Conservation (phyloP, 2,888 invertebrate genomes). For the Mycalesis mineus region DNA sequence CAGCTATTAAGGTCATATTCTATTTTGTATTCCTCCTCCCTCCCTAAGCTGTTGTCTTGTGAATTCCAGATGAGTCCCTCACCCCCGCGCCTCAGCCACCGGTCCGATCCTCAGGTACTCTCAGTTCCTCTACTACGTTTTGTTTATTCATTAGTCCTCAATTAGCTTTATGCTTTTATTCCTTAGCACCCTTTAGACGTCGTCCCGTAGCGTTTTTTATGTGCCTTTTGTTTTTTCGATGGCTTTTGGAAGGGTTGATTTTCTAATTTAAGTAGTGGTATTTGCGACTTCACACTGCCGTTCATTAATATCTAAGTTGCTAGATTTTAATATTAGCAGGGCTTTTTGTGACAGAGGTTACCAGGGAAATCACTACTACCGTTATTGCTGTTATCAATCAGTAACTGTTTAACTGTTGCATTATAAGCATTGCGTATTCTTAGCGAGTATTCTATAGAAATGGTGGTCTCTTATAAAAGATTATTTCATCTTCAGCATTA, state of each 20-base stretch:
- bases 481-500: too few species aligned
- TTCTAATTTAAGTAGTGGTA: neutral
- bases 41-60: conserved; percentile 73
- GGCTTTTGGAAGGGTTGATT: neutral
- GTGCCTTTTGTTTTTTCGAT: neutral
- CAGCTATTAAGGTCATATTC: conserved; percentile 33
- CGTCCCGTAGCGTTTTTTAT: conserved; percentile 7
- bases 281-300: neutral
- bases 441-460: too few species aligned
- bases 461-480: too few species aligned
- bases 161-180: conserved; percentile 25
- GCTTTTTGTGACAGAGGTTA: too few species aligned
- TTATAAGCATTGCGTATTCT: too few species aligned
- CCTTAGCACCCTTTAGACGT: conserved; percentile 13
- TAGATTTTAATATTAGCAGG: neutral
- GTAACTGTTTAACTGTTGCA: too few species aligned
- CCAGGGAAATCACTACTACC: too few species aligned
- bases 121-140: conserved; percentile 39
- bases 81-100: conserved; percentile 73
- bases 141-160: conserved; percentile 31
- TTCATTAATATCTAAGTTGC: neutral
- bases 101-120: conserved; percentile 76
- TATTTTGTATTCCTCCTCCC: conserved; percentile 51
- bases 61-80: conserved; percentile 78
- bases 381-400: too few species aligned